Evolutionary conservation across 2,113 vertebrate genomes (phyloP), one percentile per base, ranked within the genome.

Genomic region (Patagioenas fasciata): DNA sequence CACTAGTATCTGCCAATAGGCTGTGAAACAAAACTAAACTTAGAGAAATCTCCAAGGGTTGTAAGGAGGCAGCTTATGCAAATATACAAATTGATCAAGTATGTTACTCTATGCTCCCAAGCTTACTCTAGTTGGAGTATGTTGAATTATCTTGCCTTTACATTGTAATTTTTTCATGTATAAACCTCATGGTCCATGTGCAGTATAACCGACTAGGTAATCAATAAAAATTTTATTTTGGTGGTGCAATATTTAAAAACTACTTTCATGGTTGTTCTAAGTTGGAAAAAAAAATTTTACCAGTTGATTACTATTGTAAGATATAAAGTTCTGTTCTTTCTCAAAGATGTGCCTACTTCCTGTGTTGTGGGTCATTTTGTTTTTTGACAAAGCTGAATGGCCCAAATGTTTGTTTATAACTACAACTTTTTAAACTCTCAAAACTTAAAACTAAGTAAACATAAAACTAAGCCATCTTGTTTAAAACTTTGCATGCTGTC

Each of bases 331-430:
- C 84, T 97, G 78, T 94, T 92, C 53, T 90, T 60, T 90, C 93
- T 96, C 58, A 80, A 95, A 93, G 69, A 97, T 93, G 96, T 98
- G 96, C 96, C 96, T 97, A 96, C 67, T 96, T 42, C 42, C 42
- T 42, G 42, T 42, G 42, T 42, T 42, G 42, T 85, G 44, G 74
- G 85, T 93, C 95, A 15, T 42, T 42, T 42, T 77, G 95, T 96
- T 91, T 92, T 93, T 69, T 90, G 91, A 95, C 73, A 95, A 97
- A 96, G 96, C 71, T 93, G 92, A 95, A 94, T 89, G 78, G 86
- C 64, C 85, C 42, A 42, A 71, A n/a, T 74, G 73, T 83, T 97
- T 97, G 79, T 97, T 96, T 92, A 53, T 93, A 91, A 84, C 60
- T 95, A 15, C 87, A 93, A 89, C 84, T 89, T 96, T 96, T 95